phyloP scores from a whole-genome alignment of 2,888 invertebrate species.

The Drosophila ezoana region DNA sequence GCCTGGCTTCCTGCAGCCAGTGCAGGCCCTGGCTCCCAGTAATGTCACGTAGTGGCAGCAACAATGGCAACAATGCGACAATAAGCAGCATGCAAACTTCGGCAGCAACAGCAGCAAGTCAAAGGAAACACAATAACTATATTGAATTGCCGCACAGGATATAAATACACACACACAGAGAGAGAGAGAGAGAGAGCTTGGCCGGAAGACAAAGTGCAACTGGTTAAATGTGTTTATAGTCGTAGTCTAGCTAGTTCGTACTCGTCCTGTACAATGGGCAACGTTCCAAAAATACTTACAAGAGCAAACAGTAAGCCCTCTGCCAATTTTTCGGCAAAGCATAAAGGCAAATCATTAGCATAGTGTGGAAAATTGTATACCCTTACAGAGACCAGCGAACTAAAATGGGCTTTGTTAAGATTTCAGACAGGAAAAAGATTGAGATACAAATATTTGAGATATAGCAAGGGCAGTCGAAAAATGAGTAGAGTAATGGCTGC shows the following conservation, averaged over 20 bases:
- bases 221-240: slow-evolving; percentile 25
- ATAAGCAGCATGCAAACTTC: slow-evolving; percentile 66
- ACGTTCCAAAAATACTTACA: slow-evolving; percentile 25
- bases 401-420: too few relatives aligned
- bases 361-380: not conserved
- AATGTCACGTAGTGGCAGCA: slow-evolving; percentile 57
- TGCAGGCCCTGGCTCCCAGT: slow-evolving; percentile 23
- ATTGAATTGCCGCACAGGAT: slow-evolving; percentile 50
- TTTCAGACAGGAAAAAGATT: too few relatives aligned
- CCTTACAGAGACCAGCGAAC: not conserved
- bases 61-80: slow-evolving; percentile 47
- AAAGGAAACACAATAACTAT: slow-evolving; percentile 51
- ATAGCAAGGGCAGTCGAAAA: too few relatives aligned
- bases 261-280: slow-evolving; percentile 11
- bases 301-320: slow-evolving; percentile 20
- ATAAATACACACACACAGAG: slow-evolving; percentile 4
- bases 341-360: not conserved
- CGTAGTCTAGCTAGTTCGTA: not conserved
- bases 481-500: too few relatives aligned
- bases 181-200: slow-evolving; percentile 3
- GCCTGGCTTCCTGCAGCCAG: slow-evolving; percentile 16
- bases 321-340: slow-evolving; percentile 38
- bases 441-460: too few relatives aligned
- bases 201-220: slow-evolving; percentile 49
- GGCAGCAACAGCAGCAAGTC: slow-evolving; percentile 28